Evolutionary conservation across 1,140 invertebrate genomes (phyloP).

Genomic region (Brachionus rotundiformis): DNA sequence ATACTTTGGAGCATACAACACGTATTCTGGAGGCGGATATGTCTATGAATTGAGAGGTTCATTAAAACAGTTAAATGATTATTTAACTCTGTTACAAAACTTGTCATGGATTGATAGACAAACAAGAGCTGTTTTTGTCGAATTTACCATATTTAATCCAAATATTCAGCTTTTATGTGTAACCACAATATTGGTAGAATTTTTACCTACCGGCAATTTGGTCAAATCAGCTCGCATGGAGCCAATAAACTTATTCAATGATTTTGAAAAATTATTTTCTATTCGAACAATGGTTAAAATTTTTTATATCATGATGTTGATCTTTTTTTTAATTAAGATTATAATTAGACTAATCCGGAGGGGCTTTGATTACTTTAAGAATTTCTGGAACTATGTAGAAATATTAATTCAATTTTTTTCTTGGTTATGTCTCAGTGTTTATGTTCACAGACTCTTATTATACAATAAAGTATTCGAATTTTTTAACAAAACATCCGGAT

Average conservation of each 20-base stretch:
- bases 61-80: slow-evolving; percentile 56
- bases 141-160: slow-evolving; percentile 69
- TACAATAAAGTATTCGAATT: slow-evolving; percentile 58
- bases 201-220: slow-evolving; percentile 66
- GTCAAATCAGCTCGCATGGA: slow-evolving; percentile 67
- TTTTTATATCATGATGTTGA: slow-evolving; percentile 63
- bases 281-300: slow-evolving; percentile 62
- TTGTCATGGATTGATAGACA: slow-evolving; percentile 67
- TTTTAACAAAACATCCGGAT: slow-evolving; percentile 65
- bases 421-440: slow-evolving; percentile 61
- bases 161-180: slow-evolving; percentile 67
- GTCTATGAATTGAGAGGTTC: slow-evolving; percentile 65
- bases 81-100: slow-evolving; percentile 61
- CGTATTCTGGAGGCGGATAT: slow-evolving; percentile 69
- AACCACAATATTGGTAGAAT: slow-evolving; percentile 66
- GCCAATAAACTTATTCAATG: slow-evolving; percentile 55
- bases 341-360: slow-evolving; percentile 56
- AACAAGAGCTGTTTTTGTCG: slow-evolving; percentile 68
- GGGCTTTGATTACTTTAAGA: slow-evolving; percentile 58
- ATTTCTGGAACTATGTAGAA: slow-evolving; percentile 66
- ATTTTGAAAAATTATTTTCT: slow-evolving; percentile 59
- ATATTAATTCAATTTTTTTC: slow-evolving; percentile 62
- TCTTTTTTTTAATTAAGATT: slow-evolving; percentile 66
- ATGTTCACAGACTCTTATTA: slow-evolving; percentile 61
- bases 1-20: slow-evolving; percentile 63